Conservation (phyloP, 2,888 invertebrate species). For the Tenthredo notha region DNA sequence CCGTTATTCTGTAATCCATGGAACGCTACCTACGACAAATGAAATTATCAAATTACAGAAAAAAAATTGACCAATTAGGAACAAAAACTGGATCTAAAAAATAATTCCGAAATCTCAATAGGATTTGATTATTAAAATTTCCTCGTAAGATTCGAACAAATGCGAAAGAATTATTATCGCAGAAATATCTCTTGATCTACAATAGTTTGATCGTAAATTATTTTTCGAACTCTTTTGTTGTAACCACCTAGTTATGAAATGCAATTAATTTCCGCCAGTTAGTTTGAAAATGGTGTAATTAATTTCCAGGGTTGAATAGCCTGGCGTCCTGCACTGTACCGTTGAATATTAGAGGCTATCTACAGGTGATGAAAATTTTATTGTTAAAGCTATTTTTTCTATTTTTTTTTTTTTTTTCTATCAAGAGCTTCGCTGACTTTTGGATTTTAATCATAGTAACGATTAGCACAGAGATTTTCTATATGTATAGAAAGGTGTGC, state of each 20-base stretch:
- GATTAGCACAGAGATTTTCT: neutral
- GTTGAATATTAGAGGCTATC: slow-evolving; percentile 4
- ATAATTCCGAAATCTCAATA: neutral
- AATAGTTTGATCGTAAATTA: slow-evolving; percentile 37
- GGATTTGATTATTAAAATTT: neutral
- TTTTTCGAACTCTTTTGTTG: neutral
- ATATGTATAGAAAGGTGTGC: neutral
- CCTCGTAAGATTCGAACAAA: neutral
- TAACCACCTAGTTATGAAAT: slow-evolving; percentile 15
- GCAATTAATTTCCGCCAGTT: slow-evolving; percentile 33
- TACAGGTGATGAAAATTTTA: neutral
- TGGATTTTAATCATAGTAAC: neutral
- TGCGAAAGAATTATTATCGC: neutral
- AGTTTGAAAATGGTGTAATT: slow-evolving; percentile 30
- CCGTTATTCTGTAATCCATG: slow-evolving; percentile 32
- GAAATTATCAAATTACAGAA: slow-evolving; percentile 45
- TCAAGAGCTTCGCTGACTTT: neutral
- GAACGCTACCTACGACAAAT: slow-evolving; percentile 29
- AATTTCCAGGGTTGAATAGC: neutral
- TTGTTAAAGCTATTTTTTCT: neutral
- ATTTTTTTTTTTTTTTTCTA: neutral
- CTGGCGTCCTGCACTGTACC: neutral
- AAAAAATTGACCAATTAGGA: neutral
- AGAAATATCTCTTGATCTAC: slow-evolving; percentile 16
- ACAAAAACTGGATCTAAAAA: neutral